phyloP scores from a whole-genome alignment of 2,888 invertebrate species.

The Malachius bipustulatus region DNA sequence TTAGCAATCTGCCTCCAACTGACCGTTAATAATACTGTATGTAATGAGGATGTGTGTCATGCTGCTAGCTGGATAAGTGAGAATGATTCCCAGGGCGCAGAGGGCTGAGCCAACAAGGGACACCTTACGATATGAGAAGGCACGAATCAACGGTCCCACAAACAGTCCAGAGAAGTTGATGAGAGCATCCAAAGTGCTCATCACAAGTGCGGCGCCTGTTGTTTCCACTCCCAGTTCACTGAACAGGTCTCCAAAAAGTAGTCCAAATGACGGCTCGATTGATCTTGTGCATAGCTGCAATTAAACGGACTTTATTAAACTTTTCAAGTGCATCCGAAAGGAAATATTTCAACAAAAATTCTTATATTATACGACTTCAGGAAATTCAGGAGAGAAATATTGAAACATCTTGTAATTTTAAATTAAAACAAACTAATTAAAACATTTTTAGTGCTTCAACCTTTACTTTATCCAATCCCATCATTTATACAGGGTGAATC shows the following conservation, averaged over 20 bases:
- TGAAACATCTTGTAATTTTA: too few relatives aligned
- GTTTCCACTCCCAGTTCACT: conserved; percentile 58
- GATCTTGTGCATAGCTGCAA: conserved; percentile 67
- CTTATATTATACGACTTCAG: too few relatives aligned
- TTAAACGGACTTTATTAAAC: too few relatives aligned
- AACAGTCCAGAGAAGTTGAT: conserved; percentile 70
- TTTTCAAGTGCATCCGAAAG: too few relatives aligned
- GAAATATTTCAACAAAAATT: too few relatives aligned
- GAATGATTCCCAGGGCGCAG: conserved; percentile 53
- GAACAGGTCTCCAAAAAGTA: conserved; percentile 64
- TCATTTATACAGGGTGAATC: too few relatives aligned
- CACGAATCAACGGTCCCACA: conserved; percentile 63
- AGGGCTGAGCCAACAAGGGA: conserved; percentile 54
- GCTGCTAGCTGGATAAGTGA: conserved; percentile 56
- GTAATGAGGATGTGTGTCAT: conserved; percentile 60
- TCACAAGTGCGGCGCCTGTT: conserved; percentile 62
- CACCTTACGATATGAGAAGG: conserved; percentile 61
- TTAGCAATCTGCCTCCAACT: too few relatives aligned
- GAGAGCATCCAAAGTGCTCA: conserved; percentile 63
- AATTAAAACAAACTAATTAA: too few relatives aligned
- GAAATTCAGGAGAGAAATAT: too few relatives aligned
- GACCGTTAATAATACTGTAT: conserved; percentile 65
- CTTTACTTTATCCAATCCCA: too few relatives aligned
- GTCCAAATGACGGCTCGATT: conserved; percentile 68
- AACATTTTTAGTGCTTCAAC: too few relatives aligned